Base-by-base conservation (phyloP, 2,888 invertebrate species). In the Physocephala rufipes region DNA sequence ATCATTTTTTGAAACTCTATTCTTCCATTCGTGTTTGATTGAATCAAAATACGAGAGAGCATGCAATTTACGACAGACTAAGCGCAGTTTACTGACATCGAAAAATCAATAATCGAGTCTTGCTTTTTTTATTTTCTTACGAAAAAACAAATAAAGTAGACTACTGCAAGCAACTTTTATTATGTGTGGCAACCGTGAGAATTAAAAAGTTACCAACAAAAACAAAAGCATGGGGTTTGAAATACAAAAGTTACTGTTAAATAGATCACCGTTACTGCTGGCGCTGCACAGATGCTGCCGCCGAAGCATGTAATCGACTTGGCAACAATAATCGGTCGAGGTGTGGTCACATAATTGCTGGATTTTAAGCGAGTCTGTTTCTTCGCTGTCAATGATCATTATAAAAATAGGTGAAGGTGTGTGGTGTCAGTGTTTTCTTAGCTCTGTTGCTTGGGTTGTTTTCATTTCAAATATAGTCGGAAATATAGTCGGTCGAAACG, bases 281-380 rank as follows among this genome's bases (percentile, higher is more conserved):
- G 26, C 15, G 49, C 49, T 3, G 49, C 15, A 13, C 58, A 58
- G 16, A 24, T 3, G 16, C 53, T 2, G 24, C 24, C 19, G 19
- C 53, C 53, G 13, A n/a, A n/a, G n/a, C n/a, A n/a, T n/a, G 36
- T 9, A 36, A 36, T 36, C 36, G 36, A 15, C 24, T 13, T 36
- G 26, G 47, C 45, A 51, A 51, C 68, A 51, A 62, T 49, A 78
- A 80, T 76, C 30, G 58, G 77, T 79, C 76, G 74, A 81, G 81
- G 81, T 81, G 81, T 81, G 81, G 82, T 81, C 81, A 9, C 36
- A 82, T 81, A 81, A 81, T 81, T 81, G 81, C 82, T 76, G 74
- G 80, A 80, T 81, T 81, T 81, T 82, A 81, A 81, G 81, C 81
- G 81, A 81, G 81, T 81, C 81, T 81, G 81, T 81, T 81, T 81